A percentile compares a stretch with the other conserved stretches of the same genome.
Conservation (phyloP, 2,888 invertebrate species). For the Mythimna albipuncta region DNA sequence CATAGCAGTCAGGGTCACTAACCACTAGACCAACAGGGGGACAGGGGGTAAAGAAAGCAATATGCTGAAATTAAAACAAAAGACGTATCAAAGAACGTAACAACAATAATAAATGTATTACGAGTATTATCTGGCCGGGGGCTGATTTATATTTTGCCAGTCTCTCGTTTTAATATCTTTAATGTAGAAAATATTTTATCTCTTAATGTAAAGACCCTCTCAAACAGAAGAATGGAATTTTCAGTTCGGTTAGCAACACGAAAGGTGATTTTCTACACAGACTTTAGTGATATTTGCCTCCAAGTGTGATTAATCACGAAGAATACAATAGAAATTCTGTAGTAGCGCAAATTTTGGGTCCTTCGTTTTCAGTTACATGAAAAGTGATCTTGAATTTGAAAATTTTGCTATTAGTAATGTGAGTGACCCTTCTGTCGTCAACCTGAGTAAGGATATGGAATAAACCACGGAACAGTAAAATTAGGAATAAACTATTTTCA, state of each 20-base stretch:
- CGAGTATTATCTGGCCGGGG: conserved; percentile 13
- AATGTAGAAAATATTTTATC: conserved; percentile 57
- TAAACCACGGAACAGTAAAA: too few relatives aligned
- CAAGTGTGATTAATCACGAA: background rate
- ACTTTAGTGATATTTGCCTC: conserved; percentile 15
- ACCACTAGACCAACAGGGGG: too few relatives aligned
- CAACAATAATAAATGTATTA: conserved; percentile 43
- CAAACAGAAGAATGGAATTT: conserved; percentile 14
- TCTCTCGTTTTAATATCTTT: conserved; percentile 52
- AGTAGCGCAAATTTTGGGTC: background rate
- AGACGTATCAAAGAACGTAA: conserved; percentile 27
- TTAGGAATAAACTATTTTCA: too few relatives aligned
- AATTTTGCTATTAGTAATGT: too few relatives aligned
- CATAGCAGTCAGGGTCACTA: too few relatives aligned
- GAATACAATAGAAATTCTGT: background rate
- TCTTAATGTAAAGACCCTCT: conserved; percentile 19
- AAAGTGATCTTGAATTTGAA: conserved; percentile 7
- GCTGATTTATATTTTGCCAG: conserved; percentile 43
- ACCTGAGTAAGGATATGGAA: too few relatives aligned
- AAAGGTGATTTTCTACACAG: conserved; percentile 12
- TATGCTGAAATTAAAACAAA: conserved; percentile 11
- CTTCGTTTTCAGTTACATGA: background rate
- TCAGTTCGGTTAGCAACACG: conserved; percentile 18
- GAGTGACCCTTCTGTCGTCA: too few relatives aligned
- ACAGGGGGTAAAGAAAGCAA: background rate